phyloP scores from a whole-genome alignment of 2,888 invertebrate species.

The Rhaphigaster nebulosa region DNA sequence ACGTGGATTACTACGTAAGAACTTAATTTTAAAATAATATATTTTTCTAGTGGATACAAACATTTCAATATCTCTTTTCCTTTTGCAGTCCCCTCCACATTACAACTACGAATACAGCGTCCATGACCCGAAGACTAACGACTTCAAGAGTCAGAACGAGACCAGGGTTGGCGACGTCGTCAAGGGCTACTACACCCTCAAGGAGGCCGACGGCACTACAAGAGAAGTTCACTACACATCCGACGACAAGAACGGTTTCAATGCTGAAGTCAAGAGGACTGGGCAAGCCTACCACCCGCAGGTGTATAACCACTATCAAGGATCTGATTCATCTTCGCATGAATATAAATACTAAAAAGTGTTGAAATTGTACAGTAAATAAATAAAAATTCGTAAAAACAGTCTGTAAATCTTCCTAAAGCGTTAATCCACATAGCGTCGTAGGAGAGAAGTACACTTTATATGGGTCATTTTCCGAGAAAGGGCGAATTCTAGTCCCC shows the following conservation, averaged over 20 bases:
- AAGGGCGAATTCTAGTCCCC: too few species aligned
- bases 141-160: slow-evolving; percentile 66
- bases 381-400: neutral
- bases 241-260: slow-evolving; percentile 66
- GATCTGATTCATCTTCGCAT: neutral
- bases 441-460: too few species aligned
- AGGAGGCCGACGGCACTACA: slow-evolving; percentile 66
- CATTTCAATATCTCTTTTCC: neutral
- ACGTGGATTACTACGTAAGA: slow-evolving; percentile 61
- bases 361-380: neutral
- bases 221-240: slow-evolving; percentile 66
- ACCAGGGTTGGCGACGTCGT: slow-evolving; percentile 66
- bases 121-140: slow-evolving; percentile 66
- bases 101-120: slow-evolving; percentile 66
- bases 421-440: too few species aligned
- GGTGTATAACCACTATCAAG: slow-evolving; percentile 19
- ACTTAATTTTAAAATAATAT: neutral
- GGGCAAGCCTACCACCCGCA: slow-evolving; percentile 65
- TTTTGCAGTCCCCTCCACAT: slow-evolving; percentile 65
- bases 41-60: neutral
- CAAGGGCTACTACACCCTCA: slow-evolving; percentile 66
- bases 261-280: slow-evolving; percentile 66
- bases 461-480: too few species aligned
- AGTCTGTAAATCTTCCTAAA: neutral
- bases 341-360: neutral